Percentiles rank a stretch among this genome's conserved stretches.
Conservation (phyloP, 2,888 invertebrate species). For the Protophormia terraenovae region DNA sequence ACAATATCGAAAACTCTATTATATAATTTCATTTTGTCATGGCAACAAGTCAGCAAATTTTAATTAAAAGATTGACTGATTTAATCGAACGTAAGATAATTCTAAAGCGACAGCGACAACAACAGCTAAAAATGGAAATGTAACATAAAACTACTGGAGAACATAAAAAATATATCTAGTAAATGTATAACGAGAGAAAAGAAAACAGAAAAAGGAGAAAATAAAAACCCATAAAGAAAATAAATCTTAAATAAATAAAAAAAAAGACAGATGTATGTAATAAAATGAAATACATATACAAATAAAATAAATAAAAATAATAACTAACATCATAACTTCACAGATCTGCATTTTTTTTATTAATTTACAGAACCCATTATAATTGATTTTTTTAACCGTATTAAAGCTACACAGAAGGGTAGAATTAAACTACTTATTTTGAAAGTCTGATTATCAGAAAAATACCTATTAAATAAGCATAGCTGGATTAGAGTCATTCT, state of each 20-base stretch:
- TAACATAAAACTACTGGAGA: background rate
- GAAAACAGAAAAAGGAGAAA: background rate
- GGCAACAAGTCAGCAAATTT: conserved; percentile 67
- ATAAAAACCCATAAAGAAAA: background rate
- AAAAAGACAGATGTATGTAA: background rate
- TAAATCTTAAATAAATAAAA: background rate
- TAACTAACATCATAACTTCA: too few relatives aligned
- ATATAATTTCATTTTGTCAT: conserved; percentile 53
- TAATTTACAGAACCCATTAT: too few relatives aligned
- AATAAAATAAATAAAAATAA: too few relatives aligned
- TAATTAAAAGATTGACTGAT: conserved; percentile 69
- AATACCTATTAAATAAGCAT: too few relatives aligned
- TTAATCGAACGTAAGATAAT: conserved; percentile 61
- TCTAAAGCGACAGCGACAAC: conserved; percentile 19
- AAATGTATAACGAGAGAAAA: background rate
- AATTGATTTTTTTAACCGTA: too few relatives aligned
- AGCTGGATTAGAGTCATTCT: too few relatives aligned
- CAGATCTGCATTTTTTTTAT: too few relatives aligned
- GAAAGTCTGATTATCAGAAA: too few relatives aligned
- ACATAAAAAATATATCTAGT: background rate
- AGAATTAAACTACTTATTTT: too few relatives aligned
- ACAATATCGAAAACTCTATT: conserved; percentile 34
- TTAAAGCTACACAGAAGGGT: too few relatives aligned
- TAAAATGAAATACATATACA: too few relatives aligned
- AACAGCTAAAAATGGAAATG: background rate